These are phyloP conservation scores for Brachionus rotundiformis DNA, from an alignment of 1,140 invertebrate genomes.

Conservation along the genomic window DNA sequence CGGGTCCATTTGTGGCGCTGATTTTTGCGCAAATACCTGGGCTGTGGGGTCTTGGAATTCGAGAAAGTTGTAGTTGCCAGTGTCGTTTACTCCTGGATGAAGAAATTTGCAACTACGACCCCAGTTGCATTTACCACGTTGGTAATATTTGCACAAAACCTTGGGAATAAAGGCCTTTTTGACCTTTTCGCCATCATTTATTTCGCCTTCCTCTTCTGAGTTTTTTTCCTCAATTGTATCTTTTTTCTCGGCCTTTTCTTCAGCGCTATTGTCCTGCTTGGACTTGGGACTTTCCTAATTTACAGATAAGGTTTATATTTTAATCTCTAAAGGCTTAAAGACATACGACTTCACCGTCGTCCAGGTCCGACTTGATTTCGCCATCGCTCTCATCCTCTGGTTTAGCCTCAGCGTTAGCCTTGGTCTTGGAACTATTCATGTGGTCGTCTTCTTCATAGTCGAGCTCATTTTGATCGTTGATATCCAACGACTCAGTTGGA, in stretches of 20 bases:
- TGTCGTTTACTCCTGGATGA: slow-evolving; percentile 46
- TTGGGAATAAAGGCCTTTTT: slow-evolving; percentile 43
- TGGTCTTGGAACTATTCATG: neutral
- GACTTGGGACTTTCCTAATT: neutral
- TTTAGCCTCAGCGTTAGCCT: neutral
- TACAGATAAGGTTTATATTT: neutral
- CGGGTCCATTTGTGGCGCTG: neutral
- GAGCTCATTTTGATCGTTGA: slow-evolving; percentile 37
- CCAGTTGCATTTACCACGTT: slow-evolving; percentile 47
- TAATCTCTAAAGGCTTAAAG: neutral
- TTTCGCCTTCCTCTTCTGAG: slow-evolving; percentile 33
- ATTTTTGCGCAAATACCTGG: slow-evolving; percentile 2
- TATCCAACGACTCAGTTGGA: neutral
- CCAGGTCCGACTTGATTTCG: slow-evolving; percentile 32
- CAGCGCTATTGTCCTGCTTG: neutral
- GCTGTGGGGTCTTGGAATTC: slow-evolving; percentile 44
- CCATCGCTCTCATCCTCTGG: slow-evolving; percentile 39
- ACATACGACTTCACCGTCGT: slow-evolving; percentile 45
- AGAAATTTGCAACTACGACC: slow-evolving; percentile 46
- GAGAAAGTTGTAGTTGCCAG: slow-evolving; percentile 36
- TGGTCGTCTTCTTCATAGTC: slow-evolving; percentile 51
- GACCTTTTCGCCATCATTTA: slow-evolving; percentile 34
- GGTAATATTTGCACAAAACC: slow-evolving; percentile 42
- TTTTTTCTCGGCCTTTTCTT: neutral
- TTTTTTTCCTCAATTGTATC: slow-evolving; percentile 26